phyloP scores from a whole-genome alignment of 2,888 invertebrate species.

The Xestia c-nigrum region DNA sequence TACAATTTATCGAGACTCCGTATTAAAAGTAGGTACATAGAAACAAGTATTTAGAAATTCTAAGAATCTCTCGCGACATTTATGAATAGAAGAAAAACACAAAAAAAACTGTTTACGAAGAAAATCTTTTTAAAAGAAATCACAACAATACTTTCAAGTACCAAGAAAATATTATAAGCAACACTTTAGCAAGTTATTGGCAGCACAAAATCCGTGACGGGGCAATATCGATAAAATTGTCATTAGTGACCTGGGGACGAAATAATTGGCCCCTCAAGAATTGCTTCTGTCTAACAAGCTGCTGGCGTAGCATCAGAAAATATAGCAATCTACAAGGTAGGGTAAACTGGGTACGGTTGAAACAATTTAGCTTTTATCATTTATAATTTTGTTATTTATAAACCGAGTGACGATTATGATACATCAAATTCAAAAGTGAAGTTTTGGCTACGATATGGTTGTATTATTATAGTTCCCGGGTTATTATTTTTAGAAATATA shows the following conservation, averaged over 20 bases:
- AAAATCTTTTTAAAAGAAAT: not conserved
- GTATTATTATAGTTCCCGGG: no score
- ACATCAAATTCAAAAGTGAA: no score
- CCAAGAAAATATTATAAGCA: slow-evolving; percentile 8
- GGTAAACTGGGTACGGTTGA: no score
- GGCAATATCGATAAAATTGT: slow-evolving; percentile 19
- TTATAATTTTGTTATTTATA: no score
- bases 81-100: not conserved
- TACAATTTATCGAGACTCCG: not conserved
- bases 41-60: not conserved
- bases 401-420: no score
- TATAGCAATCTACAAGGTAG: no score
- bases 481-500: no score
- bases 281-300: not conserved
- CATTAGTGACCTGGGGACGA: not conserved
- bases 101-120: not conserved
- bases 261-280: slow-evolving; percentile 19
- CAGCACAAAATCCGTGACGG: slow-evolving; percentile 5
- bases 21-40: not conserved
- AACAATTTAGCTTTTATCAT: no score
- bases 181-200: slow-evolving; percentile 18
- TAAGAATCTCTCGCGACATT: not conserved
- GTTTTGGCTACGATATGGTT: no score
- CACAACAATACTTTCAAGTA: slow-evolving; percentile 4
- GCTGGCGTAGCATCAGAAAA: no score